Conservation (phyloP, 2,888 invertebrate species). For the Macaria liturata region DNA sequence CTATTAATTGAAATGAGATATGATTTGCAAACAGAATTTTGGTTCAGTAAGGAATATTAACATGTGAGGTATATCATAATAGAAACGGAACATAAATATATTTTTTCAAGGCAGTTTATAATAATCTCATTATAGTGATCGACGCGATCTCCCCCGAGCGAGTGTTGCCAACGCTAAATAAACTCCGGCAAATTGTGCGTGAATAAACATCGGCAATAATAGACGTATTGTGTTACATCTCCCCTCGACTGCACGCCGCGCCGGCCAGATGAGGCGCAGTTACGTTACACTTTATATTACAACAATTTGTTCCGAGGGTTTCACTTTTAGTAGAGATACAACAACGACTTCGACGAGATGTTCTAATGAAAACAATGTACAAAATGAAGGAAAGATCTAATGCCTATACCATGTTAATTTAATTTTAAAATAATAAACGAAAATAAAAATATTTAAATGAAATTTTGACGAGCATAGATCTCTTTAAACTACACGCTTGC, state of each 20-base stretch:
- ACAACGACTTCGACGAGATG: too few species aligned
- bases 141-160: conserved; percentile 35
- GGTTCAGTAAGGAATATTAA: too few species aligned
- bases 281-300: conserved; percentile 36
- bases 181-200: conserved; percentile 81
- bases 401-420: too few species aligned
- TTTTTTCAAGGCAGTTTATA: conserved; percentile 20
- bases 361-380: too few species aligned
- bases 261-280: conserved; percentile 29
- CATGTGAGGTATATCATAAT: too few species aligned
- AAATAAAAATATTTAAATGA: too few species aligned
- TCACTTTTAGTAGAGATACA: conserved; percentile 9
- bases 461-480: too few species aligned
- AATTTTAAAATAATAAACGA: too few species aligned
- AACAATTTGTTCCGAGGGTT: conserved; percentile 34
- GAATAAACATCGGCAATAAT: conserved; percentile 77
- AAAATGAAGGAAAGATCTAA: too few species aligned
- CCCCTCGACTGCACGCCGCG: conserved; percentile 18
- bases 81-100: background rate
- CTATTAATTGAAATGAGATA: too few species aligned
- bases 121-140: conserved; percentile 56
- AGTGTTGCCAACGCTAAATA: conserved; percentile 75
- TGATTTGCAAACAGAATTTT: too few species aligned
- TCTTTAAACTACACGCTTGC: too few species aligned
- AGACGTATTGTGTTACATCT: conserved; percentile 72